These are phyloP conservation scores for Cariama cristata DNA, from an alignment of 2,113 vertebrate genomes.

Conservation along the genomic window DNA sequence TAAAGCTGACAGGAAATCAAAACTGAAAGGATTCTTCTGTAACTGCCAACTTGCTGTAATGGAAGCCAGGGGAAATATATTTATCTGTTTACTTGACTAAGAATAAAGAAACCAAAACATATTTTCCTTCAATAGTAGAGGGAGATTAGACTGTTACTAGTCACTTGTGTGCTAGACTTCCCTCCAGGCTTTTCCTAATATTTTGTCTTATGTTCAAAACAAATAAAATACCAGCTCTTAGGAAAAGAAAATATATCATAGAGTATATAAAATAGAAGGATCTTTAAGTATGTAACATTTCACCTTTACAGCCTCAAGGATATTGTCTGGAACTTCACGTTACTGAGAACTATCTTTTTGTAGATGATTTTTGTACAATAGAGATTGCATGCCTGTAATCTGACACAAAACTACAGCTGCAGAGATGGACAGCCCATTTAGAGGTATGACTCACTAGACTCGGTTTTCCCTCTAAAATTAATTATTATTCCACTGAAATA, in stretches of 20 bases:
- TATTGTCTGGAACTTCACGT: background rate
- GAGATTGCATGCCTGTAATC: background rate
- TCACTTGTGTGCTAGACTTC: slow-evolving; percentile 46
- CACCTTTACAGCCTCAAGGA: background rate
- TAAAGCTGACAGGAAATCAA: slow-evolving; percentile 66
- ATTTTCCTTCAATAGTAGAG: slow-evolving; percentile 42
- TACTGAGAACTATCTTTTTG: background rate
- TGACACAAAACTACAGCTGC: background rate
- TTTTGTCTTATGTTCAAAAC: slow-evolving; percentile 43
- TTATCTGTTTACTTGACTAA: slow-evolving; percentile 64
- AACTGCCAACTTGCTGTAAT: slow-evolving; percentile 47
- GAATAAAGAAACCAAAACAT: slow-evolving; percentile 62
- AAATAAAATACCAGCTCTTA: slow-evolving; percentile 24
- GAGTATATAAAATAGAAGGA: background rate
- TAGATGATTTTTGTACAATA: background rate
- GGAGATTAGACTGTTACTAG: slow-evolving; percentile 27
- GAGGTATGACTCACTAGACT: background rate
- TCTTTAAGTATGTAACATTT: background rate
- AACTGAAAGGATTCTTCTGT: slow-evolving; percentile 60
- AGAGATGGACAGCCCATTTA: background rate
- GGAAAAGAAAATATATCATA: background rate
- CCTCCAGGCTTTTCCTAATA: slow-evolving; percentile 42
- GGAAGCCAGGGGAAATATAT: slow-evolving; percentile 62
- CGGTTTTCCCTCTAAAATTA: background rate
- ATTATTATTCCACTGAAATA: background rate